phyloP scores from a whole-genome alignment of 2,797 vertebrate species.

The Phrynocephalus vlangalii region DNA sequence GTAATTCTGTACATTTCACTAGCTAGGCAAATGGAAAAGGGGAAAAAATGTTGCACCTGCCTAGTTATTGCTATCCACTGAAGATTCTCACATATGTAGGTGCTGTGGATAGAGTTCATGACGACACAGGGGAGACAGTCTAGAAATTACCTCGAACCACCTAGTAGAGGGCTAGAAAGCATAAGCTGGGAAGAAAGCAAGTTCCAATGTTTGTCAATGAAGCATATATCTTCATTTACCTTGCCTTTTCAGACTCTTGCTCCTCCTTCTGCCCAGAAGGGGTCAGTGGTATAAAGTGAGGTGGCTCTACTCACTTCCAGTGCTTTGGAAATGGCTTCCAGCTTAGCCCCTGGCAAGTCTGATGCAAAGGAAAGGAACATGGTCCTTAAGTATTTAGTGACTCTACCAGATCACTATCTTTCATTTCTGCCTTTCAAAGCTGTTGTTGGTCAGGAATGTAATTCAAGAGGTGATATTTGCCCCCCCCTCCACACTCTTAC shows the following conservation, averaged over 20 bases:
- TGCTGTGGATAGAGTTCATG: no score
- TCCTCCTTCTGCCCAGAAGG: neutral
- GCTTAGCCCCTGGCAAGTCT: neutral
- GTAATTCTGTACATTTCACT: neutral
- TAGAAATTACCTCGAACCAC: neutral
- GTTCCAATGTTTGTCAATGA: neutral
- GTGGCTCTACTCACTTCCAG: neutral
- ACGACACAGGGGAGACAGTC: no score
- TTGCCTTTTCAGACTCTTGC: neutral
- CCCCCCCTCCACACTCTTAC: neutral
- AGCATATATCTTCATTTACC: neutral
- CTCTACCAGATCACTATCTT: neutral
- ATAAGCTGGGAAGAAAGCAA: neutral
- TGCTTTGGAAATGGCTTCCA: neutral
- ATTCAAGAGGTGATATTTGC: constrained; percentile 6
- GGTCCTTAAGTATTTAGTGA: neutral
- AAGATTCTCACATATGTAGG: neutral
- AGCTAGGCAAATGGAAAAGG: neutral
- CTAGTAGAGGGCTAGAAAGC: no score
- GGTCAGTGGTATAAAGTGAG: neutral
- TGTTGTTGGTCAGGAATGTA: neutral
- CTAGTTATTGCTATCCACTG: neutral
- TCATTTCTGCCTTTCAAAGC: neutral
- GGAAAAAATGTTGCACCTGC: neutral
- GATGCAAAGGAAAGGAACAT: neutral